Conservation (phyloP, 1,140 invertebrate genomes). For the Frieseomelitta varia region DNA sequence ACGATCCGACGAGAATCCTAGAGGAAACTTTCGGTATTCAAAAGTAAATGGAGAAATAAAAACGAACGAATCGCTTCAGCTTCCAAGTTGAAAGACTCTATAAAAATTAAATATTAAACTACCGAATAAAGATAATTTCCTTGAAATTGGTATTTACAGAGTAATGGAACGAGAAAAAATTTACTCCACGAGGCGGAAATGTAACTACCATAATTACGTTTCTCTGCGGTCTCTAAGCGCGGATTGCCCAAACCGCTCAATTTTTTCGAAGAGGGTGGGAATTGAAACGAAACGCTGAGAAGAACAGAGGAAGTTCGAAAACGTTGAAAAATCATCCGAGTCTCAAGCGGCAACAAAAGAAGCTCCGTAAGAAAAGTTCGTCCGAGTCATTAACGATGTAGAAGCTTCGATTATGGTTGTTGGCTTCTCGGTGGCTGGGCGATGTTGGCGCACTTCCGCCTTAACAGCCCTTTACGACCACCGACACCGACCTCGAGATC, state of each 20-base stretch:
- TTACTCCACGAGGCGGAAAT: not conserved
- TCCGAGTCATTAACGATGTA: not conserved
- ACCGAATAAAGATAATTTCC: not conserved
- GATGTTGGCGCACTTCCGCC: not conserved
- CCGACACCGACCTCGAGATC: not conserved
- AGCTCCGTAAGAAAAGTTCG: not conserved
- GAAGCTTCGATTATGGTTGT: not conserved
- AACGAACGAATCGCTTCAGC: too few relatives aligned
- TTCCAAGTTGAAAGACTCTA: too few relatives aligned
- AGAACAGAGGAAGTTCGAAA: too few relatives aligned
- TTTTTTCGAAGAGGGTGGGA: not conserved
- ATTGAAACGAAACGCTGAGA: not conserved
- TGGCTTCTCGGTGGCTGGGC: not conserved
- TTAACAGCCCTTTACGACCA: not conserved
- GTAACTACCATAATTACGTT: not conserved
- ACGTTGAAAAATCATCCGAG: too few relatives aligned
- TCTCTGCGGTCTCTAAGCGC: too few relatives aligned
- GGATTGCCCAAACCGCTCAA: too few relatives aligned
- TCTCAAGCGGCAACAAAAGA: too few relatives aligned
- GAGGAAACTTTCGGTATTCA: not conserved
- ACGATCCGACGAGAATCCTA: not conserved
- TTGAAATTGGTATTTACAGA: not conserved
- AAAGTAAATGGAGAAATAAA: slow-evolving; percentile 33
- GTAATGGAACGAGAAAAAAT: not conserved
- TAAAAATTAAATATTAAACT: too few relatives aligned